Evolutionary conservation across 2,797 vertebrate species (phyloP), one percentile per base, ranked within the genome.

Genomic region (Melanotaenia trifasciata): DNA sequence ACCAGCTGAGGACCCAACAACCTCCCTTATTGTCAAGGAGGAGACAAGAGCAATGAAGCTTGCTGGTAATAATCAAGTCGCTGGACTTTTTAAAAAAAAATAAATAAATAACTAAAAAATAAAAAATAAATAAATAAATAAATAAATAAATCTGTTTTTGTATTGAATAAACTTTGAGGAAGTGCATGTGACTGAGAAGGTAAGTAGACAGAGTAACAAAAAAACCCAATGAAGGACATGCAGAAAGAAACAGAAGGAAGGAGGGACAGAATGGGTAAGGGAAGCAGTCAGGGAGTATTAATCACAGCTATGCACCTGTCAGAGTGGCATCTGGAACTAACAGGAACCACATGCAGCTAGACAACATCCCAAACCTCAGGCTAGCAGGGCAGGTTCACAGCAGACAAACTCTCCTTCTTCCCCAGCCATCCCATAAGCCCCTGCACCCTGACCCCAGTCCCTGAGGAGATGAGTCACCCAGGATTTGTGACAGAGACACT

Each of bases 251-350:
- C 30, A 26, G 63, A 36, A 60, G 26, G 84, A 73, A 74, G 61
- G 74, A 79, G 63, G 60, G 81, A 80, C 56, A 53, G 66, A 67
- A 63, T 57, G 80, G 78, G 89, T 64, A 80, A 84, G 83, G 83
- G 67, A 84, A 80, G 70, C 70, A 89, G 86, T 88, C 79, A 81
- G 78, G 72, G 84, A 83, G 95, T 94, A 98, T 98, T 94, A 96
- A 97, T 98, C 96, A 98, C 89, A 78, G 89, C 93, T 81, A 71
- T 93, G 90, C 95, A 95, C 95, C 96, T 97, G 97, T 97, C 97
- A 97, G 93, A 95, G 94, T 92, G 95, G 96, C 93, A 97, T 98
- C 96, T 97, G 97, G 96, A 98, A 98, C 98, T 97, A 98, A 98
- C 93, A 13, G 51, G 88, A 96, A 96, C 93, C 97, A 96, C 93